Percentiles rank a stretch among this genome's conserved stretches.
Conservation (phyloP, 2,113 vertebrate species). For the Xenopus borealis region DNA sequence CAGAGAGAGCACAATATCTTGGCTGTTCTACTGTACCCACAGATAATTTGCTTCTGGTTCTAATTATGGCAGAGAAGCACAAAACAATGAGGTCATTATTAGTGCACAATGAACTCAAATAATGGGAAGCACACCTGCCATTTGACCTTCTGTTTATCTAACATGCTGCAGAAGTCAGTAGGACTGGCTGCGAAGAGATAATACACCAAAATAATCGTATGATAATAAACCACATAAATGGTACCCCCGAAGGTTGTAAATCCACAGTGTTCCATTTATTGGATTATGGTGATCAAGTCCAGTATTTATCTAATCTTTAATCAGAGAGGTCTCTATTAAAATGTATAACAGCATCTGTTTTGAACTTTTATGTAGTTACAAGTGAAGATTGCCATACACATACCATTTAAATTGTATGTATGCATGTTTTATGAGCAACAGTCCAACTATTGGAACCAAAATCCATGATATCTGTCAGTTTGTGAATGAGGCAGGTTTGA, state of each 20-base stretch:
- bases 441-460: no score
- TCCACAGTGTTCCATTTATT: constrained; percentile 9
- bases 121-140: constrained; percentile 57
- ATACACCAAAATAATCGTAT: background rate
- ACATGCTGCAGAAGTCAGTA: constrained; percentile 21
- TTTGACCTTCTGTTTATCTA: constrained; percentile 52
- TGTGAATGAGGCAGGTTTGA: no score
- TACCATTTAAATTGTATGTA: no score
- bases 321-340: no score
- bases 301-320: no score
- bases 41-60: constrained; percentile 70
- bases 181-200: constrained; percentile 10
- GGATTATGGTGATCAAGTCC: background rate
- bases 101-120: constrained; percentile 58
- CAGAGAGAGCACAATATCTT: constrained; percentile 71
- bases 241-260: background rate
- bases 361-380: no score
- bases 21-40: constrained; percentile 63
- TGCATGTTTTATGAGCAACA: no score
- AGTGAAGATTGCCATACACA: no score
- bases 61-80: constrained; percentile 71
- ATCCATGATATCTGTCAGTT: no score
- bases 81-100: constrained; percentile 68
- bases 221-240: background rate
- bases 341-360: no score